These are phyloP conservation scores for Circaetus gallicus DNA, from an alignment of 2,113 vertebrate genomes.

Conservation along the genomic window DNA sequence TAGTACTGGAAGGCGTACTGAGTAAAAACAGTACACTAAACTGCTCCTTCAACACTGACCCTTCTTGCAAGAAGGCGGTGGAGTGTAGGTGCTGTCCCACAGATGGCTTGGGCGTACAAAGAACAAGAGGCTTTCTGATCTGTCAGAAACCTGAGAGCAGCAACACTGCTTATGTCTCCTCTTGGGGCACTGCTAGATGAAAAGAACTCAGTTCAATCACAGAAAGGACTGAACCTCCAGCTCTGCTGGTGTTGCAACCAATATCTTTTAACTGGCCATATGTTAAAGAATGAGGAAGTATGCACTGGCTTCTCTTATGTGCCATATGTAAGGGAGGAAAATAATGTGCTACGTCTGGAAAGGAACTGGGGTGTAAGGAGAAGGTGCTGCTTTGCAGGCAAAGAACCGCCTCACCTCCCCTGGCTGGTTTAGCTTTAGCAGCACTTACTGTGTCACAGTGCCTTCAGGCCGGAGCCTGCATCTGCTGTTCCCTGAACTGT, in stretches of 20 bases:
- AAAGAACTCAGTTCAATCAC: background rate
- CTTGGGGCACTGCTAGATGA: background rate
- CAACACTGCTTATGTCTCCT: background rate
- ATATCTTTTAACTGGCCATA: background rate
- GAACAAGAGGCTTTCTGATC: background rate
- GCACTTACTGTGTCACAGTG: rapidly evolving
- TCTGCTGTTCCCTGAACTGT: background rate
- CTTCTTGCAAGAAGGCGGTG: background rate
- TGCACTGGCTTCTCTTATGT: background rate
- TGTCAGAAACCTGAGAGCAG: background rate
- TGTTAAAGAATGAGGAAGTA: background rate
- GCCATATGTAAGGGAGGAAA: background rate
- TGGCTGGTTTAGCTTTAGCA: background rate
- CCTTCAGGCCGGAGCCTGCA: rapidly evolving
- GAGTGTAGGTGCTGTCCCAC: background rate
- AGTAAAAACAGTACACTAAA: background rate
- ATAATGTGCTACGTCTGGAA: rapidly evolving
- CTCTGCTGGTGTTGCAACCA: background rate
- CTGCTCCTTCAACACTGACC: background rate
- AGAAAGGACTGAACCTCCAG: background rate
- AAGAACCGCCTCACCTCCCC: background rate
- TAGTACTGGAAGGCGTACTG: background rate
- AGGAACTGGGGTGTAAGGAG: background rate
- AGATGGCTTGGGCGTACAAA: rapidly evolving
- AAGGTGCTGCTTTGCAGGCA: background rate